phyloP scores from a whole-genome alignment of 2,888 invertebrate genomes.

The Melanophora roralis region DNA sequence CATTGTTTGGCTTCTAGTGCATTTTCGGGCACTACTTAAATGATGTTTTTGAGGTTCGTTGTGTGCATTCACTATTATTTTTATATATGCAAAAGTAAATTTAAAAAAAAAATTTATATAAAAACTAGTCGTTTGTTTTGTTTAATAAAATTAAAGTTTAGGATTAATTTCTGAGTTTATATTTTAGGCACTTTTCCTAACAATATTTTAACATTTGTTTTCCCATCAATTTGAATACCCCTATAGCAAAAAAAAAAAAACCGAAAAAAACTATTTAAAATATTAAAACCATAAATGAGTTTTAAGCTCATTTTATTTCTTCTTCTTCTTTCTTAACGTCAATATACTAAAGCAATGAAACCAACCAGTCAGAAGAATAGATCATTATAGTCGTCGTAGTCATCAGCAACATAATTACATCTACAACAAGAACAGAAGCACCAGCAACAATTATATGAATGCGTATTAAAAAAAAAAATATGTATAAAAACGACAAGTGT shows the following conservation, averaged over 20 bases:
- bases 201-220: no score
- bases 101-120: no score
- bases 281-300: slow-evolving; percentile 46
- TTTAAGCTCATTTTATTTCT: slow-evolving; percentile 39
- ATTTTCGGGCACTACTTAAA: no score
- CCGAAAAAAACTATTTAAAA: slow-evolving; percentile 2
- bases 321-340: slow-evolving; percentile 10
- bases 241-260: neutral
- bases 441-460: slow-evolving; percentile 31
- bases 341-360: slow-evolving; percentile 5
- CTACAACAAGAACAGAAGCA: neutral
- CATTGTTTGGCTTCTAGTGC: no score
- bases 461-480: slow-evolving; percentile 2
- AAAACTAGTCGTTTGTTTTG: no score
- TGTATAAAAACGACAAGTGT: slow-evolving; percentile 47
- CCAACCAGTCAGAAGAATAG: slow-evolving; percentile 23
- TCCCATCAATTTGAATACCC: slow-evolving; percentile 1
- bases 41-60: no score
- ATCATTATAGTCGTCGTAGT: slow-evolving; percentile 17
- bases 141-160: no score
- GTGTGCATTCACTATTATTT: no score
- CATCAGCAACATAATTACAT: slow-evolving; percentile 34
- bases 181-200: no score
- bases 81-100: no score
- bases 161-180: no score